These are phyloP conservation scores for Caranx ignobilis DNA, from an alignment of 2,113 vertebrate species.

Conservation along the genomic window DNA sequence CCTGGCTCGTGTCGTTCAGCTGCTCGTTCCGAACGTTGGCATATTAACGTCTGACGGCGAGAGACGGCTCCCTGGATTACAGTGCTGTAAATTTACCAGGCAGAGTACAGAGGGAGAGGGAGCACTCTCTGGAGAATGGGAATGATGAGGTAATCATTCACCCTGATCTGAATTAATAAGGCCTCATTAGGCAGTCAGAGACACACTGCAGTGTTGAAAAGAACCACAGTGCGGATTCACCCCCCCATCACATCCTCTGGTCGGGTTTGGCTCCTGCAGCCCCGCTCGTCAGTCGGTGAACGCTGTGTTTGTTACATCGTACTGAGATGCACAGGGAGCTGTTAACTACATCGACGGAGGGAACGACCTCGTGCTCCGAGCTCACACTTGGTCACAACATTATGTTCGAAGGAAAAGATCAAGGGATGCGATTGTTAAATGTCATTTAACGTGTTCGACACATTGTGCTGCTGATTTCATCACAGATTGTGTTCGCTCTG, in stretches of 20 bases:
- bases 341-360: background rate
- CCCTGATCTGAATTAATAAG: conserved; percentile 85
- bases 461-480: conserved; percentile 7
- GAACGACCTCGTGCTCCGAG: conserved; percentile 10
- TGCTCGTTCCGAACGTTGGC: background rate
- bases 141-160: conserved; percentile 84
- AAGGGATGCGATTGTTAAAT: conserved; percentile 3
- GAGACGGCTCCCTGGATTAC: conserved; percentile 54
- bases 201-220: conserved; percentile 69
- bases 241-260: conserved; percentile 55
- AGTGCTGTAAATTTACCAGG: conserved; percentile 68
- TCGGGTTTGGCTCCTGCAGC: conserved; percentile 54
- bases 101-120: conserved; percentile 56
- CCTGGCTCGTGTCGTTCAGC: conserved; percentile 14
- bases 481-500: conserved; percentile 6
- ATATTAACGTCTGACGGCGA: conserved; percentile 49
- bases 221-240: conserved; percentile 64
- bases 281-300: conserved; percentile 26
- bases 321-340: conserved; percentile 39
- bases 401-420: no score
- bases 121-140: conserved; percentile 79
- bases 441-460: background rate
- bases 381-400: conserved; percentile 12
- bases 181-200: conserved; percentile 81
- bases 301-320: conserved; percentile 50